Base-by-base conservation (phyloP, 2,888 invertebrate species). In the Phortica okadai region DNA sequence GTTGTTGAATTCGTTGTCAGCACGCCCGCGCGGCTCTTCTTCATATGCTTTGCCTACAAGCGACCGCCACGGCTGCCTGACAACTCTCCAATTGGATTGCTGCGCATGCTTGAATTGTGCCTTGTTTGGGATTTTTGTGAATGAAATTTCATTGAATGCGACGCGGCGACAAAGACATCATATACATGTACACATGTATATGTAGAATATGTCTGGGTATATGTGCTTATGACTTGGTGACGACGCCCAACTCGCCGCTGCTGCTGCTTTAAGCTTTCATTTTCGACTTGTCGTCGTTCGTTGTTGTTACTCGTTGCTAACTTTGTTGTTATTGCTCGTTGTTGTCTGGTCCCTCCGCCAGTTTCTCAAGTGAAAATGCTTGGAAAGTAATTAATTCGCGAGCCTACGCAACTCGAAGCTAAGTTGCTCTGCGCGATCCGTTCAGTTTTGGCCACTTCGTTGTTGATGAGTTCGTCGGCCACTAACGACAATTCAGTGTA, bases 21-120 rank as follows among this genome's bases (percentile, higher is more conserved):
- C 14, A 74, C 50, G 54, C 45, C 42, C 16, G 45, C 72, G 75
- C 70, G 69, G 58, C 50, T 64, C 75, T 74, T n/a, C 25, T 64
- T 58, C 74, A 77, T 41, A 74, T 73, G 45, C 75, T 77, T 74
- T 50, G 16, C 10, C 45, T 74, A 72, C 75, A 11, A 56, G 5
- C 62, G 77, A 78, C 79, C 76, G 80, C 45, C 21, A 25, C 45
- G 8, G 10, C 25, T 10, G 50, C 69, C 33, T 44, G 50, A 8
- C 69, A 69, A 69, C 69, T 69, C 69, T 69, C 16, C 45, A 73
- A 59, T 16, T 73, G 58, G n/a, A 33, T 72, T 83, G 82, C 84
- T 73, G 88, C 89, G 89, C 89, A 85, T 88, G 89, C 89, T 88
- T 86, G 85, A 87, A 85, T 88, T 84, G 82, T 88, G 85, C 83